Evolutionary conservation across 2,888 invertebrate genomes (phyloP), one percentile per base, ranked within the genome.

Genomic region (Erynnis tages): DNA sequence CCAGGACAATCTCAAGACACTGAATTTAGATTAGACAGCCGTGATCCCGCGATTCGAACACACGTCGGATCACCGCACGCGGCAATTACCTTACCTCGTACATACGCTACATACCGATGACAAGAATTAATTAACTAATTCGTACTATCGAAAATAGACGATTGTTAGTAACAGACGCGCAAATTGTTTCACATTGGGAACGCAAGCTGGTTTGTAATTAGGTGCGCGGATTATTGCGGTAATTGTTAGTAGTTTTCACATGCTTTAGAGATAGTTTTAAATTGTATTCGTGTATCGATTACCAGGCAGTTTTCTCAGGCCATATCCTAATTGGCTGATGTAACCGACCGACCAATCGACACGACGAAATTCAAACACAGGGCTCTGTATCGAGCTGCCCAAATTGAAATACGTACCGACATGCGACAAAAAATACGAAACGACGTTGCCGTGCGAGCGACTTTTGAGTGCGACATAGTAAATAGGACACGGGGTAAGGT

Each of bases 51-150:
- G 54, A 62, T 58, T 44, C 63, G 60, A 64, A 63, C 69, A 76
- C 76, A 75, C 69, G 74, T 75, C 71, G 73, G 65, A 65, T 65
- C 61, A 75, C 71, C 76, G 65, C 71, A 62, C 56, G 54, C 67
- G 62, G 70, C 78, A 80, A 82, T 82, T 82, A 79, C 68, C 69
- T 69, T 62, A 65, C 65, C 72, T 65, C 69, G 73, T 76, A 72
- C 66, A 67, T 56, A 60, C 62, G 69, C 73, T 76, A 72, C 66
- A 67, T 56, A 60, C 62, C 67, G 71, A 72, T 75, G 69, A 75
- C 73, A 69, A 68, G 72, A 73, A 79, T 77, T 79, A 79, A 81
- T 81, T 76, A 76, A 79, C 76, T 79, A 79, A 82, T 81, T 76
- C 76, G 75, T 71, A 67, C 69, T 70, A 80, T 79, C 71, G 71